Evolutionary conservation across 2,888 invertebrate genomes (phyloP).

Genomic region (Acrobasis suavella): DNA sequence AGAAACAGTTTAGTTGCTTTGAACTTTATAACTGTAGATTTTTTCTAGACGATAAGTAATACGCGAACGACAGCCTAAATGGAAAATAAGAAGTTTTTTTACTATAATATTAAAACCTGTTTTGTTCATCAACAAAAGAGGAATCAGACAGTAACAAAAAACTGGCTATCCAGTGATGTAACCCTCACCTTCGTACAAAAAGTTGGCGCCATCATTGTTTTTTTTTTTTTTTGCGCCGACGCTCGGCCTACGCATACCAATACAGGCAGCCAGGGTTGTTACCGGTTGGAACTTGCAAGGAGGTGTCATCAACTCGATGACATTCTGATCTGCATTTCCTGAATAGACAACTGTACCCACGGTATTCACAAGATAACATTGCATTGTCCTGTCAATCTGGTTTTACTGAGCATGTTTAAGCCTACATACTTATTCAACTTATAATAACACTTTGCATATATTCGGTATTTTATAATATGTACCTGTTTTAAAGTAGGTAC

Average conservation of each 20-base stretch:
- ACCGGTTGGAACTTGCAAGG: neutral
- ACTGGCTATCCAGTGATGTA: neutral
- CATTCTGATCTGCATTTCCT: slow-evolving; percentile 21
- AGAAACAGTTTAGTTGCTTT: too few species aligned
- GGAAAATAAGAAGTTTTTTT: too few species aligned
- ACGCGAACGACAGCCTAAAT: too few species aligned
- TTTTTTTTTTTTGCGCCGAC: slow-evolving; percentile 36
- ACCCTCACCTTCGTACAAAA: slow-evolving; percentile 13
- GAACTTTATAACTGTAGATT: too few species aligned
- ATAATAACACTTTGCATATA: neutral
- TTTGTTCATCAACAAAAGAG: neutral
- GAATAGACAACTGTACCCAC: slow-evolving; percentile 16
- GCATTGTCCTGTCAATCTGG: slow-evolving; percentile 15
- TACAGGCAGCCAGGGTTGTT: slow-evolving; percentile 33
- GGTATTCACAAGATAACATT: slow-evolving; percentile 1
- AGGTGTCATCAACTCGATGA: slow-evolving; percentile 6
- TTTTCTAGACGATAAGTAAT: too few species aligned
- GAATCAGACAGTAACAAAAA: neutral
- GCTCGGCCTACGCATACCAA: slow-evolving; percentile 36
- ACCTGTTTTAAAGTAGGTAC: too few species aligned
- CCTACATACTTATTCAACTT: slow-evolving; percentile 3
- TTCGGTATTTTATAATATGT: neutral
- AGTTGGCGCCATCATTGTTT: slow-evolving; percentile 40
- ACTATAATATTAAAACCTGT: neutral
- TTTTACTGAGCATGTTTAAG: slow-evolving; percentile 9